Evolutionary conservation across 1,140 invertebrate genomes (phyloP).

Genomic region (Planococcus citri): DNA sequence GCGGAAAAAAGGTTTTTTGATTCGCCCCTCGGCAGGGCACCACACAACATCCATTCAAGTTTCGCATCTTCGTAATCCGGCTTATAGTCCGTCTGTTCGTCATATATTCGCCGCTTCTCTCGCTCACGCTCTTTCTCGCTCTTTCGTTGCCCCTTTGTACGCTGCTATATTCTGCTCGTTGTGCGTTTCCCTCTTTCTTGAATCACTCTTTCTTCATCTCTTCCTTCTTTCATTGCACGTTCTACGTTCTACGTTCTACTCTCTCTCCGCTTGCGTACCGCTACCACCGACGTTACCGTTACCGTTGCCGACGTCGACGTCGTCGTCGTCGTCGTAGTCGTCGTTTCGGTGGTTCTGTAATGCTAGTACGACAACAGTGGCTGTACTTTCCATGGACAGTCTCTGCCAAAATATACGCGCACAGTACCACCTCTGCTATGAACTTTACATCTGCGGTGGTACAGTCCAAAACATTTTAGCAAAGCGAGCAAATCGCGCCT

Average conservation of each 20-base stretch:
- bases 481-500: neutral
- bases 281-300: too few species aligned
- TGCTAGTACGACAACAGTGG: neutral
- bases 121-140: too few species aligned
- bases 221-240: neutral
- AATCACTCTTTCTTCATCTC: neutral
- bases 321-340: too few species aligned
- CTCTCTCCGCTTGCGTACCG: too few species aligned
- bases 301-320: too few species aligned
- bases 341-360: neutral
- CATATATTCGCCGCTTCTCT: conserved; percentile 1
- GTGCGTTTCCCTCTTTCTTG: neutral
- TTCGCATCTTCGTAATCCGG: conserved; percentile 18
- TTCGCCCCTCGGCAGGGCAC: conserved; percentile 17
- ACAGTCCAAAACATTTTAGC: neutral
- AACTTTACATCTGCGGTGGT: neutral
- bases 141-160: too few species aligned
- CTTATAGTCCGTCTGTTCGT: conserved; percentile 19
- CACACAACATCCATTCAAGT: conserved; percentile 20
- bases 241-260: too few species aligned
- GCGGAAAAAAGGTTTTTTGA: conserved; percentile 16
- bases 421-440: neutral
- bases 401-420: neutral
- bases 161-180: neutral
- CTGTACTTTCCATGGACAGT: conserved; percentile 6